A percentile compares a stretch with the other conserved stretches of the same genome.
phyloP scores from a whole-genome alignment of 2,113 vertebrate genomes.

The Lycocorax pyrrhopterus region DNA sequence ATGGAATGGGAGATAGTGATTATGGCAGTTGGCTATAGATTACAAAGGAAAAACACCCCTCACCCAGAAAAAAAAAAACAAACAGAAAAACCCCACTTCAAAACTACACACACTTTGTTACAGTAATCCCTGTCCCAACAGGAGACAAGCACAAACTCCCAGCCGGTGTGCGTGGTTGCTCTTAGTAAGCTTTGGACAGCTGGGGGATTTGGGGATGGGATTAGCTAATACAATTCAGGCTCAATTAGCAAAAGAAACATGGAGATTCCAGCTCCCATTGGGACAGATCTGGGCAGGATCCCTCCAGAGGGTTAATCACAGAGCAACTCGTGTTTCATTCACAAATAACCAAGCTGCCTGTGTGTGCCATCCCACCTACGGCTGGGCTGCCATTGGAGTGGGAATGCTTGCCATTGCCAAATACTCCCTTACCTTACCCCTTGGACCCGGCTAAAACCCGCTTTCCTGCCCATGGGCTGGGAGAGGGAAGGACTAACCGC shows the following conservation, averaged over 20 bases:
- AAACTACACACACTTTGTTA: background rate
- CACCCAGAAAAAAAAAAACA: accelerated
- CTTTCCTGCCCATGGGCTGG: slow-evolving; percentile 4
- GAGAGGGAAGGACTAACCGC: slow-evolving; percentile 17
- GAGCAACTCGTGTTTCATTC: background rate
- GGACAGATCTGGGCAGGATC: background rate
- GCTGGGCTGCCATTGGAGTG: background rate
- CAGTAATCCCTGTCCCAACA: background rate
- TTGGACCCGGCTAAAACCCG: background rate
- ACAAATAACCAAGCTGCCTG: background rate
- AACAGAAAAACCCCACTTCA: background rate
- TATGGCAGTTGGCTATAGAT: background rate
- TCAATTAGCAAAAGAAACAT: slow-evolving; percentile 27
- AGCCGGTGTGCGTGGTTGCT: background rate
- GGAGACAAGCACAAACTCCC: background rate
- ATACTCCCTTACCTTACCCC: background rate
- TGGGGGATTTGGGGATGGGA: background rate
- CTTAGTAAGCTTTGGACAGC: background rate
- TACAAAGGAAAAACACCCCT: background rate
- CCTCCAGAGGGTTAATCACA: background rate
- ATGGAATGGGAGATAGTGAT: background rate
- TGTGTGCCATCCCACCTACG: background rate
- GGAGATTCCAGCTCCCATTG: background rate
- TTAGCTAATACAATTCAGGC: background rate
- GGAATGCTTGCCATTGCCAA: background rate